Base-by-base conservation (phyloP, 2,888 invertebrate genomes). In the Brachyopa scutellaris region DNA sequence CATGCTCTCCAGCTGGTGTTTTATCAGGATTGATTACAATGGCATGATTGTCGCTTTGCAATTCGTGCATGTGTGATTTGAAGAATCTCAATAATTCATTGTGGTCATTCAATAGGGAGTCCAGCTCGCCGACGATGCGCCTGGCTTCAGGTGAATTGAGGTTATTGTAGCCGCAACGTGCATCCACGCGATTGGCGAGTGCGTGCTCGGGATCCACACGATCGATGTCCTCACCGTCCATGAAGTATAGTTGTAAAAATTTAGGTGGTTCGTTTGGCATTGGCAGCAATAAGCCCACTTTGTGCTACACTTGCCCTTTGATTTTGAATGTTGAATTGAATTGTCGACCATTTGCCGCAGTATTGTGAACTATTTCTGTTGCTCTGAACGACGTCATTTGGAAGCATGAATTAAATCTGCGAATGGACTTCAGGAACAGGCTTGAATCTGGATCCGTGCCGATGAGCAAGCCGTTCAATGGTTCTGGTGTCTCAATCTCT, bases 401-500 rank as follows among this genome's bases (percentile, higher is more conserved):
- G 13, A 64, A 78, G 26, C 70, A 62, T 26, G 26, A 51, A 61
- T 77, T 76, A 78, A 85, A 85, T 62, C 51, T 84, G 1, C 70
- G 67, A 77, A 84, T 84, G 7, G 59, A 76, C 31, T 53, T 66
- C 31, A 86, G 80, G 45, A 85, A 86, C 62, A 78, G 51, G 55
- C 77, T 84, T 15, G 84, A 85, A 42, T 84, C 67, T 64, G 57
- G 49, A 59, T 49, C 57, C 8, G 26, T 62, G 23, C 74, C 61
- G 33, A 40, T 55, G n/a, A 83, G 47, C 21, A 77, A 55, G 2
- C 42, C 45, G 19, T 51, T 23, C 19, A 70, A 38, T 57, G 70
- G 78, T 84, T 89, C 87, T 86, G 88, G 88, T 82, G 86, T 61
- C 64, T 79, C 77, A 84, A 90, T 86, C 87, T 85, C 85, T 84